Evolutionary conservation across 2,888 invertebrate genomes (phyloP), one percentile per base, ranked within the genome.

Genomic region (Eupithecia inturbata): DNA sequence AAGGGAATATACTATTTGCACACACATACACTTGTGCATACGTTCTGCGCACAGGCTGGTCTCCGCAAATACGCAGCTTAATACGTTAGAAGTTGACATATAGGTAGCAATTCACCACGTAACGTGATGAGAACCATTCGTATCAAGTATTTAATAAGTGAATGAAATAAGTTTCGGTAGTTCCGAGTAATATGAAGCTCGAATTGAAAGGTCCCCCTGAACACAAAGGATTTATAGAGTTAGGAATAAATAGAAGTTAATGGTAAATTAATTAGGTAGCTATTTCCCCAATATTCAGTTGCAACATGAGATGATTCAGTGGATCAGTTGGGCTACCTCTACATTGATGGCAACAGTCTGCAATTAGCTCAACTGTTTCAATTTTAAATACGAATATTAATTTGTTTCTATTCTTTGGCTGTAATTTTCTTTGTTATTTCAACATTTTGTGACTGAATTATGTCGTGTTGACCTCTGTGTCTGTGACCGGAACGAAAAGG

Each of bases 221-320:
- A 64, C n/a, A n/a, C n/a, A 71, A 74, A 70, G 31, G 70, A 71
- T 67, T 70, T 60, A 63, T 41, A 74, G 74, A 68, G 70, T 57
- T 71, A 57, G 39, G 22, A 71, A 74, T 41, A 57, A 45, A 41
- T 67, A 70, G 73, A 70, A 28, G 26, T 67, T 28, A 36, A 26
- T 31, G 39, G 57, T 57, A 67, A 67, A 53, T 53, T n/a, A 10
- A 22, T 53, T n/a, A n/a, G 31, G 2, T 10, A 36, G 22, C 9
- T 22, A 10, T 22, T 22, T 53, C 6, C 45, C 1, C 49, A 49
- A n/a, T 49, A n/a, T 5, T 49, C 49, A 49, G 19, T 7, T 49
- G 2, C 49, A 49, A 6, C 1, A 41, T 41, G 7, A n/a, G n/a
- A 19, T 49, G 1, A 14, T 39, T 39, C 14, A 14, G 39, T 39